A percentile compares a stretch with the other conserved stretches of the same genome.
Evolutionary conservation across 2,113 vertebrate species (phyloP).

Genomic region (Triplophysa rosa): DNA sequence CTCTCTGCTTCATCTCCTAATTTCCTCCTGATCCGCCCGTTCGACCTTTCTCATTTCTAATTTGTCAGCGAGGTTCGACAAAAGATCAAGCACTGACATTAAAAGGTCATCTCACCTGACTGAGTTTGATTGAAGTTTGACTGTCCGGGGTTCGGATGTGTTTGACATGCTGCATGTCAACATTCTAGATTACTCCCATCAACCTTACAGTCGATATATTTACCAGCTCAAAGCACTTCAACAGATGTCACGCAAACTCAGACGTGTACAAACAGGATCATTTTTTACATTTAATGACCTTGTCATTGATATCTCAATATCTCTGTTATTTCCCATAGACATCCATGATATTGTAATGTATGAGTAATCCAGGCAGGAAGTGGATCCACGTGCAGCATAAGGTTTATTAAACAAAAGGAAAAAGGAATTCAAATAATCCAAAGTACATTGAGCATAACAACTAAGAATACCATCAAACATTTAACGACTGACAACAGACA

Average conservation of each 20-base stretch:
- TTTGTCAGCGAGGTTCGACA: constrained; percentile 59
- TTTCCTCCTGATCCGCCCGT: constrained; percentile 19
- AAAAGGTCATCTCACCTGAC: constrained; percentile 67
- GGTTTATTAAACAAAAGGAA: too few relatives aligned
- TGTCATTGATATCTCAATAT: not conserved
- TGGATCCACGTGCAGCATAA: too few relatives aligned
- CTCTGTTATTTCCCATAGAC: too few relatives aligned
- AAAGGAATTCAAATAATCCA: too few relatives aligned
- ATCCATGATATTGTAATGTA: too few relatives aligned
- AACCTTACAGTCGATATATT: constrained; percentile 22
- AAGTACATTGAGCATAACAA: too few relatives aligned
- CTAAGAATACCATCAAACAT: too few relatives aligned
- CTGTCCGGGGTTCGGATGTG: constrained; percentile 37
- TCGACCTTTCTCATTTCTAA: constrained; percentile 49
- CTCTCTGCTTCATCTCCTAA: not conserved
- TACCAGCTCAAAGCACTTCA: not conserved
- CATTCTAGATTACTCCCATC: not conserved
- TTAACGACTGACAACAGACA: too few relatives aligned
- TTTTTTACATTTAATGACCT: not conserved
- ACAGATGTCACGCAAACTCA: not conserved
- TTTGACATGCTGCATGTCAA: constrained; percentile 53
- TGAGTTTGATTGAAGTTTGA: constrained; percentile 58
- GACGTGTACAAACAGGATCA: not conserved
- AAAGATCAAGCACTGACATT: constrained; percentile 71
- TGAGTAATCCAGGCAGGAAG: too few relatives aligned